phyloP scores from a whole-genome alignment of 2,888 invertebrate species.

The Lepeophtheirus nordmannii region DNA sequence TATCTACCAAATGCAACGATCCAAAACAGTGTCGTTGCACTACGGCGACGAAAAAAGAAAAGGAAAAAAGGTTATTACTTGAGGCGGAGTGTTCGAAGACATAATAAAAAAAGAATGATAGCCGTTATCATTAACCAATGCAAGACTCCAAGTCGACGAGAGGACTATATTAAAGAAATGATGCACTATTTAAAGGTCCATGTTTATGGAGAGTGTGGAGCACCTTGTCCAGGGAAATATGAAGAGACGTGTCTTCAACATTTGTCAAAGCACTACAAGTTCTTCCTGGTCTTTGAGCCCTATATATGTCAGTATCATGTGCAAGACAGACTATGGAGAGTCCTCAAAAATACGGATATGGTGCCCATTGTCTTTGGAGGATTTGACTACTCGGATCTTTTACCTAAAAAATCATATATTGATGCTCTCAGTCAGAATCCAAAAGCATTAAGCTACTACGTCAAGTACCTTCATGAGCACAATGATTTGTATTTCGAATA shows the following conservation, averaged over 20 bases:
- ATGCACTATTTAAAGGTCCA: neutral
- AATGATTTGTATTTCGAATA: neutral
- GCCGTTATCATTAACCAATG: slow-evolving; percentile 10
- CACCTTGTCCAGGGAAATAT: slow-evolving; percentile 10
- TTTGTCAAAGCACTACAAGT: slow-evolving; percentile 11
- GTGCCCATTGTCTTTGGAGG: slow-evolving; percentile 26
- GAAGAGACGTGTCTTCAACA: slow-evolving; percentile 3
- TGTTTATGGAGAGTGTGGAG: slow-evolving; percentile 6
- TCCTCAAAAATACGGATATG: neutral
- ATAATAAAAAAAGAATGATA: neutral
- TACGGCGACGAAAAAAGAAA: no score
- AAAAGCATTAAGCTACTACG: neutral
- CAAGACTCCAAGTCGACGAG: neutral
- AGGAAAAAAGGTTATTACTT: no score
- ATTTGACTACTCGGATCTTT: slow-evolving; percentile 18
- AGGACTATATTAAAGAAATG: slow-evolving; percentile 4
- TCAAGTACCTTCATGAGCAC: slow-evolving; percentile 3
- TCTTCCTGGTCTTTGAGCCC: slow-evolving; percentile 13
- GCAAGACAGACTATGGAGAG: neutral
- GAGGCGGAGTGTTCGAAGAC: no score
- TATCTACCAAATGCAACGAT: no score
- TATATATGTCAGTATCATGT: slow-evolving; percentile 11
- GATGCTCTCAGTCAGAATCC: slow-evolving; percentile 25
- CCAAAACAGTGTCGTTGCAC: no score
- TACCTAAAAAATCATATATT: slow-evolving; percentile 25